Conservation (phyloP, 2,797 vertebrate species). For the Microhierax caerulescens region DNA sequence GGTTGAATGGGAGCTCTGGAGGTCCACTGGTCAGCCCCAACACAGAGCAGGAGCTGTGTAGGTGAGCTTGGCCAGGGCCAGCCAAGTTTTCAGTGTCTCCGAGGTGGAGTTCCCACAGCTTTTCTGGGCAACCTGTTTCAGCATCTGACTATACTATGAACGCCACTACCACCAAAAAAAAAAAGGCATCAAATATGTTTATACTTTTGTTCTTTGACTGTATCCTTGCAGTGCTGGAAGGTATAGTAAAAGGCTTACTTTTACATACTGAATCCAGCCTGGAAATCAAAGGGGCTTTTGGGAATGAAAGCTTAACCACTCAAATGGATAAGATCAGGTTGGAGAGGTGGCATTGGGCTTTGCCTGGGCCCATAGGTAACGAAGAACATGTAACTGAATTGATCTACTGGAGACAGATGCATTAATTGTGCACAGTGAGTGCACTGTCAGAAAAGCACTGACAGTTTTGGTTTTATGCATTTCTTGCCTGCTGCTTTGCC, state of each 20-base stretch:
- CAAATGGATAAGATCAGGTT: background rate
- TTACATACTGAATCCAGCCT: background rate
- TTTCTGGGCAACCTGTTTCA: background rate
- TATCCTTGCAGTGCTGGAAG: background rate
- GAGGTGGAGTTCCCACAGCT: background rate
- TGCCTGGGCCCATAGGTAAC: background rate
- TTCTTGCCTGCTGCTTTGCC: background rate
- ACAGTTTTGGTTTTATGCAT: background rate
- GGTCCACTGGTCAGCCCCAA: background rate
- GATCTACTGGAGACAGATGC: background rate
- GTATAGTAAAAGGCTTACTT: background rate
- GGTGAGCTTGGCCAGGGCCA: background rate
- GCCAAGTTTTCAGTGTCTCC: background rate
- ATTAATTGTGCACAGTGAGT: background rate
- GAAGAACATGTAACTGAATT: background rate
- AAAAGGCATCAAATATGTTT: background rate
- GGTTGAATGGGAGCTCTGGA: background rate
- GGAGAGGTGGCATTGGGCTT: background rate
- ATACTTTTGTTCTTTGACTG: background rate
- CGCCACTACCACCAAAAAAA: background rate
- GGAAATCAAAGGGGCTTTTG: background rate
- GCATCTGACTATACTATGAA: background rate
- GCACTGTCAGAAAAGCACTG: background rate
- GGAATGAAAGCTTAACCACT: background rate
- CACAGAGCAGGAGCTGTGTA: fast-evolving